phyloP scores from a whole-genome alignment of 2,113 vertebrate species.

The Platichthys flesus region DNA sequence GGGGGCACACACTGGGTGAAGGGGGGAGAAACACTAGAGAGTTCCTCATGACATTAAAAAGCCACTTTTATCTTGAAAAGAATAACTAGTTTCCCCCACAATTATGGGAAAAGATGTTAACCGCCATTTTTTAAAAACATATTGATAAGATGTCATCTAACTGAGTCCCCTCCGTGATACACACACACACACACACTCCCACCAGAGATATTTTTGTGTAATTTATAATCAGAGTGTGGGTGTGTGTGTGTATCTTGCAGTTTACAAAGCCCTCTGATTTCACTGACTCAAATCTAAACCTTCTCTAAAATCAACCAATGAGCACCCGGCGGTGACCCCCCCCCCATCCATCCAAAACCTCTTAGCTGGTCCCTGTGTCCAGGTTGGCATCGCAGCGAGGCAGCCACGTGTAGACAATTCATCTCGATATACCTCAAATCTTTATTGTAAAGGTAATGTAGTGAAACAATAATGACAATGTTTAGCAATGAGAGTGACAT shows the following conservation, averaged over 20 bases:
- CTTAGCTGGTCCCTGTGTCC: slow-evolving; percentile 67
- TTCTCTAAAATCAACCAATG: slow-evolving; percentile 11
- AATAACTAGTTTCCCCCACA: slow-evolving; percentile 39
- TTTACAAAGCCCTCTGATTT: slow-evolving; percentile 63
- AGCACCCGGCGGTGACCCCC: slow-evolving; percentile 29
- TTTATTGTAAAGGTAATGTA: slow-evolving; percentile 98
- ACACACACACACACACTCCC: slow-evolving; percentile 75
- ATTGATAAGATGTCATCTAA: slow-evolving; percentile 11
- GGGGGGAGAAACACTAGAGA: slow-evolving; percentile 19
- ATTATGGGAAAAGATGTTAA: slow-evolving; percentile 30
- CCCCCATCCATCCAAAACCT: slow-evolving; percentile 57
- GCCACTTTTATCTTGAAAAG: slow-evolving; percentile 44
- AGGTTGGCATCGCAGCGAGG: slow-evolving; percentile 86
- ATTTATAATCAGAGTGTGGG: slow-evolving; percentile 78
- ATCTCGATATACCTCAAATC: slow-evolving; percentile 99
- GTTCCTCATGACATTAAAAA: slow-evolving; percentile 9
- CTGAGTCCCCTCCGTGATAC: slow-evolving; percentile 29
- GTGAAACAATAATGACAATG: slow-evolving; percentile 83
- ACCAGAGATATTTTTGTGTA: slow-evolving; percentile 84
- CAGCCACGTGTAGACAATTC: slow-evolving; percentile 96
- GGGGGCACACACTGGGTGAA: slow-evolving; percentile 48
- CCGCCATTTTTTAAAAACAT: background rate
- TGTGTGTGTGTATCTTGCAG: slow-evolving; percentile 61
- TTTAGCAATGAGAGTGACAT: slow-evolving; percentile 77
- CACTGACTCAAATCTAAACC: slow-evolving; percentile 38